Evolutionary conservation across 2,888 invertebrate genomes (phyloP).

Genomic region (Platycnemis pennipes): DNA sequence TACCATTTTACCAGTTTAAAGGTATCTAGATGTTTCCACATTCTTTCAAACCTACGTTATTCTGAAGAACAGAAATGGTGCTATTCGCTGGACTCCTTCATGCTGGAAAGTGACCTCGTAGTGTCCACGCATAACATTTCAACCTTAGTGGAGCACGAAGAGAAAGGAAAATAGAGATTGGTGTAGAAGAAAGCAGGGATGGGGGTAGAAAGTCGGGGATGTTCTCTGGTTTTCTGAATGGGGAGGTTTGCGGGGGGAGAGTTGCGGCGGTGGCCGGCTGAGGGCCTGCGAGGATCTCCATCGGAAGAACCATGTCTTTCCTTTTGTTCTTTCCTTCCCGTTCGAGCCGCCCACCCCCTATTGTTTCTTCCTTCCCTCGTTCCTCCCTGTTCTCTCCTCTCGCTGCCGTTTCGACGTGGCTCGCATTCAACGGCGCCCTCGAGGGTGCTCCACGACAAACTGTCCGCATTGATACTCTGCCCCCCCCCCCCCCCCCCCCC

Average conservation of each 20-base stretch:
- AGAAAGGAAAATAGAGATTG: background rate
- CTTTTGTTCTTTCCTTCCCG: background rate
- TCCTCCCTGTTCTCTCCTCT: background rate
- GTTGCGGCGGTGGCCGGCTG: no score
- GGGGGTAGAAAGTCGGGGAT: background rate
- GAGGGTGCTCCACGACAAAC: conserved; percentile 29
- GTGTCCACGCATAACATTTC: no score
- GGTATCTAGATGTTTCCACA: no score
- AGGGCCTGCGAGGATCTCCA: no score
- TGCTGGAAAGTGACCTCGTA: no score
- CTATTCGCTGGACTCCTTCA: no score
- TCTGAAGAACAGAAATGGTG: no score
- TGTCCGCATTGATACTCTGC: conserved; percentile 7
- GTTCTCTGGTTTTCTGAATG: background rate
- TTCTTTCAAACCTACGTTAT: no score
- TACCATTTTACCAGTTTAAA: no score
- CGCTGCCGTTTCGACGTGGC: conserved; percentile 14
- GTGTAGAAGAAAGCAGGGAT: background rate
- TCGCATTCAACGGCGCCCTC: conserved; percentile 43
- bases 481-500: background rate
- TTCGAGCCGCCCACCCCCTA: background rate
- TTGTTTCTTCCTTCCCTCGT: background rate
- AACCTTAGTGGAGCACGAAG: no score
- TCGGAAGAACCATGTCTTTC: conserved; percentile 32
- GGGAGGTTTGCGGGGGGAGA: background rate